Evolutionary conservation across 1,140 invertebrate genomes (phyloP), one percentile per base, ranked within the genome.

Genomic region (Hyles euphorbiae): DNA sequence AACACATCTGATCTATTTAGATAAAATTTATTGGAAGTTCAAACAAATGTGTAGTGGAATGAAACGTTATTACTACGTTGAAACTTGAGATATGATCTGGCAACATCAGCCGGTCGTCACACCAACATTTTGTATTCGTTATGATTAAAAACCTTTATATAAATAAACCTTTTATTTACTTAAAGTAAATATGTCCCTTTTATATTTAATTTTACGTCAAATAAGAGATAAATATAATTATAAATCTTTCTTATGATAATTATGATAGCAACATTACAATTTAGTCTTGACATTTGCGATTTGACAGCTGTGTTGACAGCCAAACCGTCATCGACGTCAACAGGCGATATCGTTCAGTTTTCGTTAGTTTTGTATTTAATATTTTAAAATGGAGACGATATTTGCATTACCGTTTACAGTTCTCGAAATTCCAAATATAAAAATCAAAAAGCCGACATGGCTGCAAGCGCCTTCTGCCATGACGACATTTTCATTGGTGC

Each of bases 381-480:
- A 60, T 62, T 66, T 44, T 45, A 59, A 86, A 88, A 96, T 98
- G 93, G 96, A 98, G 89, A 88, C 91, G 54, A 71, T 97, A 34
- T 97, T 95, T 74, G 90, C 91, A 55, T 71, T 96, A 65, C 96
- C 97, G 0, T 99, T 95, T 83, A 88, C 91, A 63, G 90, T 98
- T 48, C 90, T 99, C 55, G 95, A 98, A 91, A 93, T 96, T 68
- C 98, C 98, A 40, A 96, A 98, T 89, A 91, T 99, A 52, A 98
- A 97, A 89, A 91, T 99, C 34, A 97, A 98, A 76, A 94, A 92
- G 71, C 97, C 97, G 56, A 93, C 95, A 92, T 98, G 97, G 96
- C 84, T 98, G 43, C 94, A 95, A 47, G 93, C 96, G 88, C 98
- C 98, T 0, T 98, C 96, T 51, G 93, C 97, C 32, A 99, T 98